These are phyloP conservation scores for Burhinus bistriatus DNA, from an alignment of 2,113 vertebrate genomes.

Conservation along the genomic window DNA sequence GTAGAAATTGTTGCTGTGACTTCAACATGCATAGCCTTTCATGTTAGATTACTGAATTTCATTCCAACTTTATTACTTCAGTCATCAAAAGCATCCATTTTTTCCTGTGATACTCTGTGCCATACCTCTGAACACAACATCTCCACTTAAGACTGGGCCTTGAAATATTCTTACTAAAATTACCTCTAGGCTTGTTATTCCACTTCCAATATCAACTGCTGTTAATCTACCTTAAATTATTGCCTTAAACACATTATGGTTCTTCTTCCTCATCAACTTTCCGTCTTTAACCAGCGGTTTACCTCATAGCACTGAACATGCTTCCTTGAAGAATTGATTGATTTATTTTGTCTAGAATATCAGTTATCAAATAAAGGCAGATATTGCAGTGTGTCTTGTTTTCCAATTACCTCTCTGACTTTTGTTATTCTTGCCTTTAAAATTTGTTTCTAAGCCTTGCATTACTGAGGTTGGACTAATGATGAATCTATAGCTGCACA, in stretches of 20 bases:
- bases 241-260: not conserved
- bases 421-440: not conserved
- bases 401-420: not conserved
- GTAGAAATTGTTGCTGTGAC: not conserved
- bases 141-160: not conserved
- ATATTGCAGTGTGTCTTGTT: not conserved
- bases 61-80: not conserved
- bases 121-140: not conserved
- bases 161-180: not conserved
- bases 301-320: not conserved
- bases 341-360: not conserved
- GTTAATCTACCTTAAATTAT: not conserved
- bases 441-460: not conserved
- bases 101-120: not conserved
- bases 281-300: not conserved
- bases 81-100: not conserved
- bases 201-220: not conserved
- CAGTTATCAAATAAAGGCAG: not conserved
- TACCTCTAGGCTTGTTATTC: not conserved
- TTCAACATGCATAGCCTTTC: not conserved
- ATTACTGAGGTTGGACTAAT: not conserved
- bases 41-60: constrained; percentile 13
- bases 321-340: not conserved
- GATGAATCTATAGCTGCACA: not conserved
- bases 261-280: not conserved